These are phyloP conservation scores for Achlya flavicornis DNA, from an alignment of 2,888 invertebrate genomes.

Conservation along the genomic window DNA sequence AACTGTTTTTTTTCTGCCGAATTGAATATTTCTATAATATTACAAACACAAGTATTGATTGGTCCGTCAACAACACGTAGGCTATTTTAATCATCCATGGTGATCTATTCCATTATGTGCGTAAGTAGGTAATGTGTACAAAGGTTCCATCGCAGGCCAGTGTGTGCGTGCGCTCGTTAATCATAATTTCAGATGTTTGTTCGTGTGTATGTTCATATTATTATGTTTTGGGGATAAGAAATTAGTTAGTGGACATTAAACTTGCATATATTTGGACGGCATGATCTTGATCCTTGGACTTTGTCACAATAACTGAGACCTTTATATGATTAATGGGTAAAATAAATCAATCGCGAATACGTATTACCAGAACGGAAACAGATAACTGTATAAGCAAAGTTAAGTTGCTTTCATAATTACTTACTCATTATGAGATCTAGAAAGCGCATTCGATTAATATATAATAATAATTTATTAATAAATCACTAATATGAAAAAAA, in stretches of 20 bases:
- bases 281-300: conserved; percentile 46
- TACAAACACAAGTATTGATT: conserved; percentile 52
- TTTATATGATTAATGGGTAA: neutral
- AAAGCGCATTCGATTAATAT: too few relatives aligned
- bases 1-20: neutral
- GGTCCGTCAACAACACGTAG: conserved; percentile 53
- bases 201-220: conserved; percentile 81
- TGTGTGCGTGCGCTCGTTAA: conserved; percentile 82
- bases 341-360: neutral
- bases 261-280: conserved; percentile 51
- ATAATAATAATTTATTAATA: too few relatives aligned
- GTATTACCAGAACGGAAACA: too few relatives aligned
- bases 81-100: conserved; percentile 64
- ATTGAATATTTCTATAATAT: neutral
- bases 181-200: conserved; percentile 84
- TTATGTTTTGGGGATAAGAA: conserved; percentile 85
- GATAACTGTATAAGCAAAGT: too few relatives aligned
- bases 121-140: conserved; percentile 46
- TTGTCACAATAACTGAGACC: neutral
- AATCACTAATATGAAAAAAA: too few relatives aligned
- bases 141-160: conserved; percentile 47
- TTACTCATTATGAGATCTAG: too few relatives aligned
- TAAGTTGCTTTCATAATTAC: too few relatives aligned
- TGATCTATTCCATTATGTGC: conserved; percentile 75
- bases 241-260: conserved; percentile 85